phyloP scores from a whole-genome alignment of 2,113 vertebrate genomes.

The Dasyprocta punctata region DNA sequence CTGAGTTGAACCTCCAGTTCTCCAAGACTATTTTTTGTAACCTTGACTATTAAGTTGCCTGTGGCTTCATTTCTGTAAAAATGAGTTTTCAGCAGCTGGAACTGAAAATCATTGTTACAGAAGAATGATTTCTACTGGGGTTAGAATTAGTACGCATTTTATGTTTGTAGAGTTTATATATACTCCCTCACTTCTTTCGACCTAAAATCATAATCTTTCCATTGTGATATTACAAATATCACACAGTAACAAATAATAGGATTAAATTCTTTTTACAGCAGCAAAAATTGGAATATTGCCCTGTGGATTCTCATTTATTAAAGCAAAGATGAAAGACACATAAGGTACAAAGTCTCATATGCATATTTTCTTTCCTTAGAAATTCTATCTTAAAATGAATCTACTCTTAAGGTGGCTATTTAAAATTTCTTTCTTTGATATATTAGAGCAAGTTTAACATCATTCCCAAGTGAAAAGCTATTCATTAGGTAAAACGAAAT shows the following conservation, averaged over 20 bases:
- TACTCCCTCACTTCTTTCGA: background rate
- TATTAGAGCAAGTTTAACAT: conserved; percentile 45
- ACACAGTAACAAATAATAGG: conserved; percentile 40
- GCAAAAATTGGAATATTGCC: background rate
- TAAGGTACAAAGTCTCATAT: conserved; percentile 3
- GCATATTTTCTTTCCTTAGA: conserved; percentile 56
- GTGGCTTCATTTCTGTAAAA: conserved; percentile 64
- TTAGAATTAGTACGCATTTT: conserved; percentile 75
- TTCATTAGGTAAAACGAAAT: conserved; percentile 47
- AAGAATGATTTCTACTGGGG: conserved; percentile 71
- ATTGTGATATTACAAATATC: conserved; percentile 28
- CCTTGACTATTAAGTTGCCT: conserved; percentile 47
- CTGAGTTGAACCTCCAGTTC: too few species aligned
- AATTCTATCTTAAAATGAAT: conserved; percentile 51
- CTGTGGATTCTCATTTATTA: conserved; percentile 54
- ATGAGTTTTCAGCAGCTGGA: conserved; percentile 50
- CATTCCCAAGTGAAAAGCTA: conserved; percentile 49
- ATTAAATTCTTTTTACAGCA: conserved; percentile 3
- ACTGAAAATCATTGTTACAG: conserved; percentile 68
- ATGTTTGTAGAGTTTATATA: conserved; percentile 61
- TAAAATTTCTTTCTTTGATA: conserved; percentile 33
- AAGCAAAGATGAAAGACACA: conserved; percentile 48
- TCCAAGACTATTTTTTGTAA: background rate
- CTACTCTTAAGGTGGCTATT: conserved; percentile 4
- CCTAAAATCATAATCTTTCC: conserved; percentile 35